Conservation (phyloP, 2,113 vertebrate genomes). For the Corythoichthys haematopterus region DNA sequence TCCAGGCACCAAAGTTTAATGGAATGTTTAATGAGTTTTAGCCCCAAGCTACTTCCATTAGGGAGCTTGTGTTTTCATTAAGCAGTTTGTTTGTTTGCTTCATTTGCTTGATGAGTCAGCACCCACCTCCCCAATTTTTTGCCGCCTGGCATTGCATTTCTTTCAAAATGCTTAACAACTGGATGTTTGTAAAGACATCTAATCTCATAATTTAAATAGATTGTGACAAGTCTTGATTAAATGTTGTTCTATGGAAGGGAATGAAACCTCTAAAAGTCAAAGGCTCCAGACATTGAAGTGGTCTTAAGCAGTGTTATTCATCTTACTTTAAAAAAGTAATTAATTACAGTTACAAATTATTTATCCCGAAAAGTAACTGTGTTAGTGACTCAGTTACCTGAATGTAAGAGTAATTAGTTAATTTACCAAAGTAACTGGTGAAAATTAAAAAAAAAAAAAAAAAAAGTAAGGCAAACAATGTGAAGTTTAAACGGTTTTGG, state of each 20-base stretch:
- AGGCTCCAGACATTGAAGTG: no score
- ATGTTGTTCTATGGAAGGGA: neutral
- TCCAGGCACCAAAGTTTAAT: slow-evolving; percentile 27
- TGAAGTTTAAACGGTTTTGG: no score
- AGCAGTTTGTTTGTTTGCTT: slow-evolving; percentile 7
- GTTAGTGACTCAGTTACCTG: no score
- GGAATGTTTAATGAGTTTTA: slow-evolving; percentile 31
- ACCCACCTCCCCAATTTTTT: neutral
- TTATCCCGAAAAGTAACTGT: no score
- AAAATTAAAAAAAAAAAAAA: no score
- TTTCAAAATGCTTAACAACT: neutral
- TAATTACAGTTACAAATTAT: no score
- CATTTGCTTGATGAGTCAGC: slow-evolving; percentile 4
- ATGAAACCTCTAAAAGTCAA: neutral
- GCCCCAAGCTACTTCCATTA: slow-evolving; percentile 8
- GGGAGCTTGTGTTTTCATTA: slow-evolving; percentile 8
- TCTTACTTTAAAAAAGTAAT: no score
- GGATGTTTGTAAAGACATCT: neutral
- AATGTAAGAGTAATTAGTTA: no score
- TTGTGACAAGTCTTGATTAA: neutral
- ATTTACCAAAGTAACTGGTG: no score
- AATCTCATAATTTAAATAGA: neutral
- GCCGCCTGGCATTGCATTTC: neutral
- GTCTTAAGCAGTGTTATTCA: no score
- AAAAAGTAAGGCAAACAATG: no score